phyloP scores from a whole-genome alignment of 2,113 vertebrate species.

The Ancistrus triradiatus region DNA sequence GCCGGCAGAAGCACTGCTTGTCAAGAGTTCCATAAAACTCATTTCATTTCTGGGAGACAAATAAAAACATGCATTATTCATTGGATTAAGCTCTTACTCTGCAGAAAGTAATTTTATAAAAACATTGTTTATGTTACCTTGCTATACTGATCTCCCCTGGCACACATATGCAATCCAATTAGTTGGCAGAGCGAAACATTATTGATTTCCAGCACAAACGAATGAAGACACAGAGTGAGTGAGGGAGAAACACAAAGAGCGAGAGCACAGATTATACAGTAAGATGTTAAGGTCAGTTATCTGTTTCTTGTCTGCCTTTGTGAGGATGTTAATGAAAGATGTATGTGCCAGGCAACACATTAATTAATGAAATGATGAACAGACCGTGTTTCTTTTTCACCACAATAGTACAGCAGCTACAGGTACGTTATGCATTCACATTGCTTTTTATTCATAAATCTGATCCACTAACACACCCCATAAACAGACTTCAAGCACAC shows the following conservation, averaged over 20 bases:
- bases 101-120: constrained; percentile 64
- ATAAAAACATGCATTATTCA: constrained; percentile 49
- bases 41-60: constrained; percentile 39
- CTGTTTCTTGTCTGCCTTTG: constrained; percentile 24
- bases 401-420: neutral
- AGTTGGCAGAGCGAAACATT: constrained; percentile 57
- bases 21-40: constrained; percentile 35
- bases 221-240: neutral
- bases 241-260: constrained; percentile 6
- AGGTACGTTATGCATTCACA: constrained; percentile 26
- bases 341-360: constrained; percentile 38
- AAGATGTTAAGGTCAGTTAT: constrained; percentile 24
- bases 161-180: constrained; percentile 65
- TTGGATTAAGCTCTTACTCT: constrained; percentile 52
- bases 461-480: constrained; percentile 14
- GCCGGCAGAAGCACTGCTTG: constrained; percentile 22
- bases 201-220: constrained; percentile 57
- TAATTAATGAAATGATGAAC: constrained; percentile 2
- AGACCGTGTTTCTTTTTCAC: neutral
- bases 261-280: neutral
- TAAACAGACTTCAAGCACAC: constrained; percentile 27
- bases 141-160: constrained; percentile 58
- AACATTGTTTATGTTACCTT: constrained; percentile 58
- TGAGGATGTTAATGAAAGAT: constrained; percentile 35
- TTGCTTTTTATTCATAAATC: constrained; percentile 28